phyloP scores from a whole-genome alignment of 1,140 invertebrate species.

The Teleopsis dalmanni region DNA sequence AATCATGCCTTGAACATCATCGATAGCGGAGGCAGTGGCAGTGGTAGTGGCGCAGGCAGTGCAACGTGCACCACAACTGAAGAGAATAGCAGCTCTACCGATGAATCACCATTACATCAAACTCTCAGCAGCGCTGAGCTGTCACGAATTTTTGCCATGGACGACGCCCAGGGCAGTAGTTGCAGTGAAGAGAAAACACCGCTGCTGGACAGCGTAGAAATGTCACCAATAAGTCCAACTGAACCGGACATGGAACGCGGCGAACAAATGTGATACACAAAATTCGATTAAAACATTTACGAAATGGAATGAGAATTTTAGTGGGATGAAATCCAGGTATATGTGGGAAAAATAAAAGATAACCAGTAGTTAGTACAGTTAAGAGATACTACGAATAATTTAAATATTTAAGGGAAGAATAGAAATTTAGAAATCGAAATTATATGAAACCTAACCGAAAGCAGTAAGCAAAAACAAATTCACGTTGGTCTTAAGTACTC shows the following conservation, averaged over 20 bases:
- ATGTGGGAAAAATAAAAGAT: constrained; percentile 29
- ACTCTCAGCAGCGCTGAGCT: constrained; percentile 34
- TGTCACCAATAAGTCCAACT: constrained; percentile 43
- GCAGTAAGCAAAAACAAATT: too few relatives aligned
- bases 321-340: constrained; percentile 5
- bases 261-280: constrained; percentile 27
- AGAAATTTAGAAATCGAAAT: too few relatives aligned
- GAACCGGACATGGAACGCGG: constrained; percentile 25
- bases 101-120: constrained; percentile 33
- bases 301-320: constrained; percentile 10
- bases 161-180: constrained; percentile 25
- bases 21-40: background rate
- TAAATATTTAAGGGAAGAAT: too few relatives aligned
- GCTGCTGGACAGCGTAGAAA: constrained; percentile 40
- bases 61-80: constrained; percentile 16
- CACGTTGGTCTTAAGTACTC: too few relatives aligned
- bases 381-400: too few relatives aligned
- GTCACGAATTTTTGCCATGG: constrained; percentile 38
- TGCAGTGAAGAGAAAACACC: constrained; percentile 43
- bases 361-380: too few relatives aligned
- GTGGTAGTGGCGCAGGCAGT: constrained; percentile 13
- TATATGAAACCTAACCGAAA: too few relatives aligned
- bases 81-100: constrained; percentile 26
- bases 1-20: background rate
- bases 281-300: constrained; percentile 7